phyloP scores from a whole-genome alignment of 1,140 invertebrate species.

The Saccostrea echinata region DNA sequence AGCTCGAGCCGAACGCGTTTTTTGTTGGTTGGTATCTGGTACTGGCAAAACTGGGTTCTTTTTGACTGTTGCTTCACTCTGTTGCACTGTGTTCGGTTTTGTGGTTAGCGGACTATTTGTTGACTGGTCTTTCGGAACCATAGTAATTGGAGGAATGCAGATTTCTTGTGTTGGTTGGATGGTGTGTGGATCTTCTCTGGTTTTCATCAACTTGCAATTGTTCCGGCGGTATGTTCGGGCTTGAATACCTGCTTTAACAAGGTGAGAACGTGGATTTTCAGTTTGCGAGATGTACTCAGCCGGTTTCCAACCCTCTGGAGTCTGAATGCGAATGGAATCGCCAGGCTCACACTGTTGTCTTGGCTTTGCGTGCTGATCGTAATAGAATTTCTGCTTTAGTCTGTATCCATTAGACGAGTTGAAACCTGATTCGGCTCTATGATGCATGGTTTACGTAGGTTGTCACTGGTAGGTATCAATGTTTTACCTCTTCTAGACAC shows the following conservation, averaged over 20 bases:
- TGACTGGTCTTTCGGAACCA: not conserved
- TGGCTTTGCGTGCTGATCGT: conserved; percentile 16
- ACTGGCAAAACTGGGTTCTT: not conserved
- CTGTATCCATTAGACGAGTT: not conserved
- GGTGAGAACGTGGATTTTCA: not conserved
- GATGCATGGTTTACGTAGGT: conserved; percentile 4
- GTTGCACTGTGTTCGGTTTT: not conserved
- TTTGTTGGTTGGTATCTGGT: not conserved
- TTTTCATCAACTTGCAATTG: not conserved
- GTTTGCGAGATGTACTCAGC: not conserved
- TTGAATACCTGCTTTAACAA: conserved; percentile 20
- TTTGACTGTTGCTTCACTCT: not conserved
- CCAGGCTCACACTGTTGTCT: not conserved
- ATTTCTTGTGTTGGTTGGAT: not conserved
- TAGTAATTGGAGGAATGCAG: not conserved
- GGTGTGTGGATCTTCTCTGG: conserved; percentile 18
- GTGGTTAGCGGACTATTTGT: not conserved
- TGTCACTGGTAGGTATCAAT: conserved; percentile 9
- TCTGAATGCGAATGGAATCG: conserved; percentile 17
- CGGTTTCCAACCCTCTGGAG: conserved; percentile 44
- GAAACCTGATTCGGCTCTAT: not conserved
- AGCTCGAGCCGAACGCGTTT: not conserved
- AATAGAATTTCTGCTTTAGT: conserved; percentile 38
- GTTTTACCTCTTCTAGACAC: conserved; percentile 29
- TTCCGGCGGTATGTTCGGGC: not conserved